These are phyloP conservation scores for Ceratotherium simum DNA, from an alignment of 2,113 vertebrate genomes.

Conservation along the genomic window DNA sequence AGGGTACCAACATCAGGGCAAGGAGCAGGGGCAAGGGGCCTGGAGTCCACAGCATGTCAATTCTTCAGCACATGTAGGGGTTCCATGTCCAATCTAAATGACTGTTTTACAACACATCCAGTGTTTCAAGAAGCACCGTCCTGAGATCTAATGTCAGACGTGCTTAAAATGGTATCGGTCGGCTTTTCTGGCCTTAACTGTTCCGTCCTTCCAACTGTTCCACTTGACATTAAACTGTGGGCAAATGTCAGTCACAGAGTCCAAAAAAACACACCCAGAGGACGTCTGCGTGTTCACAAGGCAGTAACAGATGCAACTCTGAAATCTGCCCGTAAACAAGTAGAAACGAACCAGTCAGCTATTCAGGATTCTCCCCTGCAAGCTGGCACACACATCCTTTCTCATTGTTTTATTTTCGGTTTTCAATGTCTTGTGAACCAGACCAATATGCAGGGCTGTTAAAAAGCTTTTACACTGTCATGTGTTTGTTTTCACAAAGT, in stretches of 20 bases:
- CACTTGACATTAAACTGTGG: slow-evolving; percentile 75
- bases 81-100: rapidly evolving
- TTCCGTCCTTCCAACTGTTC: slow-evolving; percentile 75
- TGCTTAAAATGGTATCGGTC: rapidly evolving
- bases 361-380: slow-evolving; percentile 52
- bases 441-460: slow-evolving; percentile 47
- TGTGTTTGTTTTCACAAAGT: slow-evolving; percentile 74
- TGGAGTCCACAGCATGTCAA: rapidly evolving
- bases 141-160: rapidly evolving
- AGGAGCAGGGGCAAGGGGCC: too few species aligned
- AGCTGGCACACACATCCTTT: slow-evolving; percentile 61
- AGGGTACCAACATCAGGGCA: not conserved
- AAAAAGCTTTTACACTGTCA: slow-evolving; percentile 55
- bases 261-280: slow-evolving; percentile 63
- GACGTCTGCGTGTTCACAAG: slow-evolving; percentile 73
- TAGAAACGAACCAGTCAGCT: slow-evolving; percentile 79
- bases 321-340: slow-evolving; percentile 84
- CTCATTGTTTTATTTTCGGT: slow-evolving; percentile 57
- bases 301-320: slow-evolving; percentile 81
- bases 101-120: not conserved
- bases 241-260: slow-evolving; percentile 62
- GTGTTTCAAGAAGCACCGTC: rapidly evolving
- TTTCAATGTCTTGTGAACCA: slow-evolving; percentile 72
- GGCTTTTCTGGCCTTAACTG: not conserved
- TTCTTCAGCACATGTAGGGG: too few species aligned